Base-by-base conservation (phyloP, 2,888 invertebrate genomes). In the Tricholauxania praeusta region DNA sequence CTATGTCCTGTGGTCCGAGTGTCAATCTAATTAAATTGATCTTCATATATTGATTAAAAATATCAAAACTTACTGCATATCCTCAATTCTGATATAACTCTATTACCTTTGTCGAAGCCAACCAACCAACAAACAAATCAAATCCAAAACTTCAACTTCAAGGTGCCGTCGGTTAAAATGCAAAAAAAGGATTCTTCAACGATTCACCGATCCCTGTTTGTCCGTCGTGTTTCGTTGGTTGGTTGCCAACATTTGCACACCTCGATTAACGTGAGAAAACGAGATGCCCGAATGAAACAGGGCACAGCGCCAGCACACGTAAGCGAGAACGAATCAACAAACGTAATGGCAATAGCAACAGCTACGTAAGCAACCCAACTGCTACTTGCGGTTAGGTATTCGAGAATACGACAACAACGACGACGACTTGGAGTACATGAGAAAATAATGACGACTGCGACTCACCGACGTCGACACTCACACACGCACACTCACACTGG, bases 201-300 rank as follows among this genome's bases (percentile, higher is more conserved):
- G 70, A 76, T 74, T 72, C 71, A 49, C 48, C 49, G 19, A 19
- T 19, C 64, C 64, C 64, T 63, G 19, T 47, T 14, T 51, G 39
- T 49, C 51, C 48, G n/a, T 39, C 48, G 69, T 51, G 52, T 80
- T 81, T 81, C 85, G 82, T 85, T 84, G 84, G 84, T 84, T 85
- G 84, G 84, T 80, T 84, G 85, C 84, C 86, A 84, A 84, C 84
- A 52, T 82, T 84, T 80, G 83, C 85, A 80, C 85, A 84, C 86
- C 86, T 84, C 82, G 82, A 80, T 62, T 12, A 78, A 65, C 28
- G 82, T 77, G 79, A 78, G 77, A 75, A 74, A 75, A 72, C 74
- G 77, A 78, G 72, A 70, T n/a, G 51, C 39, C 39, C 10, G 39
- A 39, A 39, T 57, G 64, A 55, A 62, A 65, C 12, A 62, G 52